A percentile compares a stretch with the other conserved stretches of the same genome.
phyloP scores from a whole-genome alignment of 2,797 vertebrate genomes.

The Aldrovandia affinis region DNA sequence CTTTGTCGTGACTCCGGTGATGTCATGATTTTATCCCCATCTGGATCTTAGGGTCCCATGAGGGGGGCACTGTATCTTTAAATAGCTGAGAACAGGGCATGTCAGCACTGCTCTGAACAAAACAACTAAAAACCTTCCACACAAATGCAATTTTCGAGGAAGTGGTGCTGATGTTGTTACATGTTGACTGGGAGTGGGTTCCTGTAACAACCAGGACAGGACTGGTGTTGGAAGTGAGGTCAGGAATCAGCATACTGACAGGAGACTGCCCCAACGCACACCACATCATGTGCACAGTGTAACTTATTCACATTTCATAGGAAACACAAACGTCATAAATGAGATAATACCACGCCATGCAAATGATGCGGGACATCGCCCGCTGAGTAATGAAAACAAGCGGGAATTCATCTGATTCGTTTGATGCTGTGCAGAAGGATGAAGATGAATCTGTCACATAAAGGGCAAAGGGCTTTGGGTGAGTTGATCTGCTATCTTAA shows the following conservation, averaged over 20 bases:
- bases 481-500: too few relatives aligned
- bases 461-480: too few relatives aligned
- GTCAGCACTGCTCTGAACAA: not conserved
- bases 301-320: not conserved
- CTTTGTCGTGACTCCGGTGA: not conserved
- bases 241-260: not conserved
- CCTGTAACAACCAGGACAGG: not conserved
- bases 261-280: not conserved
- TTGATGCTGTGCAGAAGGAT: too few relatives aligned
- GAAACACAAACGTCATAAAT: too few relatives aligned
- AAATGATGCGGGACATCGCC: too few relatives aligned
- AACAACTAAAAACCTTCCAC: not conserved
- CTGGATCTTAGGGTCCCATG: not conserved
- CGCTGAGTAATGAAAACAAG: too few relatives aligned
- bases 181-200: too few relatives aligned
- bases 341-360: too few relatives aligned
- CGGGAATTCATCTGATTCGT: too few relatives aligned
- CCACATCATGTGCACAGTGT: not conserved
- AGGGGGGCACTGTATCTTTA: not conserved
- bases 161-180: not conserved
- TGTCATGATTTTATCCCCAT: not conserved
- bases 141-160: not conserved
- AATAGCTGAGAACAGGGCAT: not conserved
- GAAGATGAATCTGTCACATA: too few relatives aligned
- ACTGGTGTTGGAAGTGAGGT: not conserved